These are phyloP conservation scores for Ooceraea biroi DNA, from an alignment of 1,140 invertebrate species.

Conservation along the genomic window DNA sequence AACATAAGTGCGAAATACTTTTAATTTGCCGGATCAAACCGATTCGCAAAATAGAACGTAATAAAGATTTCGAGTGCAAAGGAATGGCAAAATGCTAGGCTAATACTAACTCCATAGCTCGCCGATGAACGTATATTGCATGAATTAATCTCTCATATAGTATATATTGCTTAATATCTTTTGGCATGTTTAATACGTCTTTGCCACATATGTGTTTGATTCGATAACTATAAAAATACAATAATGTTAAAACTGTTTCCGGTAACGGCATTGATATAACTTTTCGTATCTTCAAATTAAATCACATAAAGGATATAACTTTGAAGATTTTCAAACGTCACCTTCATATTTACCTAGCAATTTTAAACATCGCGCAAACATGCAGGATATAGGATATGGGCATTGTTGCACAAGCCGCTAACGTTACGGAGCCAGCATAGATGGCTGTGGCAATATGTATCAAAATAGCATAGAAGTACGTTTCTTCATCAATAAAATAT, in stretches of 20 bases:
- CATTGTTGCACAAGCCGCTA: neutral
- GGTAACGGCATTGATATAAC: no score
- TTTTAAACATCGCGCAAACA: slow-evolving; percentile 30
- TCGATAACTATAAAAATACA: slow-evolving; percentile 8
- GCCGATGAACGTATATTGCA: slow-evolving; percentile 34
- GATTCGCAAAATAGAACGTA: neutral
- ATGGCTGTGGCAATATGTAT: neutral
- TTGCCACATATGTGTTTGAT: slow-evolving; percentile 36
- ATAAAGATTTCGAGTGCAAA: slow-evolving; percentile 19
- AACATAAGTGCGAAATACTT: neutral
- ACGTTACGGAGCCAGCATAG: neutral
- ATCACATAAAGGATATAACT: no score
- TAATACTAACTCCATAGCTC: slow-evolving; percentile 45
- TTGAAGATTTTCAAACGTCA: no score
- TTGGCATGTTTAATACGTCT: neutral
- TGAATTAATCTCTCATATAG: slow-evolving; percentile 28
- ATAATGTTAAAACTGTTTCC: no score
- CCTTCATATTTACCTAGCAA: slow-evolving; percentile 55
- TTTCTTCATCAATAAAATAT: slow-evolving; percentile 20
- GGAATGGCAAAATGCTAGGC: neutral
- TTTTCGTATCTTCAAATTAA: neutral
- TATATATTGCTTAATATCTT: slow-evolving; percentile 7
- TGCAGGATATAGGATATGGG: slow-evolving; percentile 8
- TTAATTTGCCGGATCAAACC: neutral
- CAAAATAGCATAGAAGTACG: slow-evolving; percentile 2